Evolutionary conservation across 2,797 vertebrate species (phyloP).

Genomic region (Darevskia mixta): DNA sequence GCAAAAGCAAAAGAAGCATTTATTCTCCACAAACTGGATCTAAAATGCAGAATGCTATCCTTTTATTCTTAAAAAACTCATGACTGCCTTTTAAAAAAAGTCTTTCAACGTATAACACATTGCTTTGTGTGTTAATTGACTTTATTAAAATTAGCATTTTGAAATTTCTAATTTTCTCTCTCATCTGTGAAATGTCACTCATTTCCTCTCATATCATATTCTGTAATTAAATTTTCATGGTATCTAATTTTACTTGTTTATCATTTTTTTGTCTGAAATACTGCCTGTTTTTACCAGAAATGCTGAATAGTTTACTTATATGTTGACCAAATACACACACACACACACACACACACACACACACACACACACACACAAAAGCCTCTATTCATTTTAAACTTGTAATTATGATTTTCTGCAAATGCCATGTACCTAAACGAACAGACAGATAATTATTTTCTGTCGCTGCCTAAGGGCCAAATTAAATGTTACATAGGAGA

Average conservation of each 20-base stretch:
- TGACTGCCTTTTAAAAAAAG: background rate
- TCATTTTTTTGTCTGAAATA: constrained; percentile 52
- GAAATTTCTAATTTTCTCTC: constrained; percentile 58
- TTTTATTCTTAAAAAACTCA: background rate
- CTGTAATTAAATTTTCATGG: constrained; percentile 62
- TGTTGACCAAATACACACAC: constrained; percentile 32
- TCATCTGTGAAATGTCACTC: constrained; percentile 60
- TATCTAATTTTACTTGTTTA: constrained; percentile 54
- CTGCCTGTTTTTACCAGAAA: constrained; percentile 53
- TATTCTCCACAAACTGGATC: background rate
- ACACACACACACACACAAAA: background rate
- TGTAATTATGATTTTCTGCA: constrained; percentile 61
- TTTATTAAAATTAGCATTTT: constrained; percentile 66
- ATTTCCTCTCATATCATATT: constrained; percentile 44
- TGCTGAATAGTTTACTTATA: constrained; percentile 27
- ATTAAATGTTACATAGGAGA: background rate
- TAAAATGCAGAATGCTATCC: background rate
- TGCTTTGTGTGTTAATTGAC: constrained; percentile 53
- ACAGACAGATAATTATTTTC: constrained; percentile 51
- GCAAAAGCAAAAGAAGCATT: background rate
- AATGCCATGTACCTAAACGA: constrained; percentile 47
- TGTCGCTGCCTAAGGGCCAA: constrained; percentile 22
- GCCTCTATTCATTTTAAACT: constrained; percentile 56
- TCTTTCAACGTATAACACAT: constrained; percentile 1
- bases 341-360: constrained; percentile 30